Base-by-base conservation (phyloP, 2,888 invertebrate species). In the Tetragonisca angustula region DNA sequence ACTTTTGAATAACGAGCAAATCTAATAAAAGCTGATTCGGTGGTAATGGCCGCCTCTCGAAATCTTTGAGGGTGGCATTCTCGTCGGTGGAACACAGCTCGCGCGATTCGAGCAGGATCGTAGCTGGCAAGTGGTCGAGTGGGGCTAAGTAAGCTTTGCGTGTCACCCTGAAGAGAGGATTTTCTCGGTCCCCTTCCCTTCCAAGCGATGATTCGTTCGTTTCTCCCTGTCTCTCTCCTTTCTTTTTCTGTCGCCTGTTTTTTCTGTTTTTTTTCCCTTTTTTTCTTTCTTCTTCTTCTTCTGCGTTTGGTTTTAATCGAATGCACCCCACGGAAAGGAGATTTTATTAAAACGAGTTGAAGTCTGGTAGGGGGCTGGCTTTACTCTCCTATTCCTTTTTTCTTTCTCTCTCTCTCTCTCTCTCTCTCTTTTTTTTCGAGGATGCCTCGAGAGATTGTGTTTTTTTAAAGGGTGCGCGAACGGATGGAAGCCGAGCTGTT, bases 271-370 rank as follows among this genome's bases (percentile, higher is more conserved):
- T 59, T 11, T 59, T 24, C 4, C 15, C 4, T 21, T n/a, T 36
- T 2, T 4, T 36, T n/a, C n/a, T 43, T 4, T 52, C 27, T 4
- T 32, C 21, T 21, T 52, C 61, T 65, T 17, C 52, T 43, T 32
- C 61, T 59, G 69, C 56, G 36, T 68, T 69, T 74, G 54, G 73
- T 73, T 77, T 84, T 77, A 83, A 82, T 82, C 82, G 82, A 82
- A 83, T 77, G 77, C 82, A 82, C 82, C 82, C 83, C 69, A 69
- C 43, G 15, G 52, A 69, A 65, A 77, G 59, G 82, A 65, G 83
- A 80, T 76, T 81, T 81, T 83, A 83, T 83, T 83, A 83, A 83
- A 81, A 76, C 76, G 81, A 81, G 81, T 43, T 50, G 62, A 67
- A n/a, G 13, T 24, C 36, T 13, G 36, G 61, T n/a, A 52, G 72